phyloP scores from a whole-genome alignment of 2,888 invertebrate species.

The Thymelicus sylvestris region DNA sequence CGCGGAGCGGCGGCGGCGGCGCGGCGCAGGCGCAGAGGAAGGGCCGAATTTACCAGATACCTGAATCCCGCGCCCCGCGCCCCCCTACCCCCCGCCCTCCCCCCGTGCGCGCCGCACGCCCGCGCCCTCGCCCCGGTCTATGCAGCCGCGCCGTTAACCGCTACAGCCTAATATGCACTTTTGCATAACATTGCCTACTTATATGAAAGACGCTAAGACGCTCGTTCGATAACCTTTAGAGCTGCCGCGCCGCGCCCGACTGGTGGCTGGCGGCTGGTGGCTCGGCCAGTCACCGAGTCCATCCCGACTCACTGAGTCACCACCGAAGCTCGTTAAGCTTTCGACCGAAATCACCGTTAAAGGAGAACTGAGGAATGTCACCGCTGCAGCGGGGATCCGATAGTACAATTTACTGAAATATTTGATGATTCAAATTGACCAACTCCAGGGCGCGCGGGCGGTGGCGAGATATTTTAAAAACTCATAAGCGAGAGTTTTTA shows the following conservation, averaged over 20 bases:
- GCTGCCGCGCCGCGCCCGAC: background rate
- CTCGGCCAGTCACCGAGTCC: too few relatives aligned
- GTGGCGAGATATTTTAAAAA: too few relatives aligned
- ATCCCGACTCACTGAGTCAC: too few relatives aligned
- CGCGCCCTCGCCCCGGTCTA: conserved; percentile 28
- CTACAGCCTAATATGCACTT: conserved; percentile 27
- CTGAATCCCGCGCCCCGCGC: conserved; percentile 29
- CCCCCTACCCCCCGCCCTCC: conserved; percentile 18
- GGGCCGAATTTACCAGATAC: conserved; percentile 51
- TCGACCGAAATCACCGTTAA: too few relatives aligned
- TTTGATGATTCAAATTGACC: too few relatives aligned
- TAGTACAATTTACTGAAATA: too few relatives aligned
- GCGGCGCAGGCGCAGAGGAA: conserved; percentile 45
- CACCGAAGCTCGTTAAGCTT: too few relatives aligned
- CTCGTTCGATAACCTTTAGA: background rate
- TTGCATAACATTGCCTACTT: conserved; percentile 23
- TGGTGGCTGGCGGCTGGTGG: too few relatives aligned
- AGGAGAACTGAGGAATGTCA: too few relatives aligned
- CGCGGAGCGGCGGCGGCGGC: conserved; percentile 2
- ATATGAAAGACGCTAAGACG: background rate
- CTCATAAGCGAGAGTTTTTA: too few relatives aligned
- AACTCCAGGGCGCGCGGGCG: too few relatives aligned
- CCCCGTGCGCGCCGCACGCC: conserved; percentile 20
- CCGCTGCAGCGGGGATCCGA: too few relatives aligned
- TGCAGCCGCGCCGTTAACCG: conserved; percentile 30